These are phyloP conservation scores for Dasypus novemcinctus DNA, from an alignment of 2,113 vertebrate species.

Conservation along the genomic window DNA sequence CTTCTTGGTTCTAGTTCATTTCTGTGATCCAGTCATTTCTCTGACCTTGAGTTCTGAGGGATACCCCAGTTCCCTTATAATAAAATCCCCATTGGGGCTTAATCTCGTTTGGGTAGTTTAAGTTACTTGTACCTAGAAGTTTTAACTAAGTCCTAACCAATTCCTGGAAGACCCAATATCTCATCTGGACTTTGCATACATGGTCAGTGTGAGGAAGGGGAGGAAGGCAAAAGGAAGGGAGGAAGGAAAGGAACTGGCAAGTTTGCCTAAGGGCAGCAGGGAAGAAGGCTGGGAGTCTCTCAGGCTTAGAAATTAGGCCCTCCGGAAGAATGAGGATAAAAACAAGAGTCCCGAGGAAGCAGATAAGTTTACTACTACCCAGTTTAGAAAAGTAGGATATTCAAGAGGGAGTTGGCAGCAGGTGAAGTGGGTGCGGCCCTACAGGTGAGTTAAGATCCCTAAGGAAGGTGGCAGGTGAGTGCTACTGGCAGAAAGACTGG, in stretches of 20 bases:
- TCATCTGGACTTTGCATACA: background rate
- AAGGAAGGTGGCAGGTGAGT: background rate
- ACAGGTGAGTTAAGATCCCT: background rate
- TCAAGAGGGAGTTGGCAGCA: background rate
- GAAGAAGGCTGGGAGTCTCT: background rate
- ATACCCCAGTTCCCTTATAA: background rate
- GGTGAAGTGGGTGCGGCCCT: background rate
- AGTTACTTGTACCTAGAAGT: background rate
- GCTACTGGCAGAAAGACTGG: background rate
- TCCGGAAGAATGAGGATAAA: background rate
- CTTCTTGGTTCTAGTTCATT: background rate
- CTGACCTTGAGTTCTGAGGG: background rate
- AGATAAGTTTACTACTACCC: background rate
- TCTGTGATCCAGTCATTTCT: background rate
- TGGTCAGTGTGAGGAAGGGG: background rate
- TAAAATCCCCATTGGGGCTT: background rate
- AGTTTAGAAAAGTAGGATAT: background rate
- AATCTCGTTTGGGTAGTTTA: background rate
- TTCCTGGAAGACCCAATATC: background rate
- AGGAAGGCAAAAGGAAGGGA: too few species aligned
- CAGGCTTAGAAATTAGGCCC: background rate
- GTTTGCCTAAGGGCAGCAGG: background rate
- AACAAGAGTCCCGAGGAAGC: background rate
- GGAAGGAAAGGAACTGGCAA: background rate
- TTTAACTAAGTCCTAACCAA: background rate